These are phyloP conservation scores for Tetramorium parvispinum DNA, from an alignment of 1,140 invertebrate genomes.

Conservation along the genomic window DNA sequence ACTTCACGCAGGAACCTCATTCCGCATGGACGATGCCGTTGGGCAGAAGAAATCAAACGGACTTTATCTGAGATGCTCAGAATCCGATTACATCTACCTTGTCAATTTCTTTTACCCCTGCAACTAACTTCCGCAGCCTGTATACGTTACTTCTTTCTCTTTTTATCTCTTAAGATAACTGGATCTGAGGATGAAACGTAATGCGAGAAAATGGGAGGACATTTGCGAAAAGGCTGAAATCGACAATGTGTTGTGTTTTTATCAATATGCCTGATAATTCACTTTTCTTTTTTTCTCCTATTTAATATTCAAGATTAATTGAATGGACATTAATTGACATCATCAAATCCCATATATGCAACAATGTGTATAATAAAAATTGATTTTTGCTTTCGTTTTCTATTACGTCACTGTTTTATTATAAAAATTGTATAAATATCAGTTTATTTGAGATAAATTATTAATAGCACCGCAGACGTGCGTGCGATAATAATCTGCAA, in stretches of 20 bases:
- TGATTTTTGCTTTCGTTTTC: background rate
- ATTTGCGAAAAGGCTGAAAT: conserved; percentile 5
- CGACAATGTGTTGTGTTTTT: background rate
- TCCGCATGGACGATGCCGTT: conserved; percentile 20
- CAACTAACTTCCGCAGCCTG: background rate
- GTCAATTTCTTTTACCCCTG: conserved; percentile 11
- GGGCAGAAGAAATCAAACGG: conserved; percentile 62
- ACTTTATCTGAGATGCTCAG: conserved; percentile 53
- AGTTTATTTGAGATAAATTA: conserved; percentile 5
- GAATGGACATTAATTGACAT: background rate
- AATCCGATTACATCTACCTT: conserved; percentile 66
- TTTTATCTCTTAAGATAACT: conserved; percentile 47
- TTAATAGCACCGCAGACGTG: background rate
- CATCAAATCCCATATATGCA: background rate
- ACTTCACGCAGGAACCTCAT: background rate
- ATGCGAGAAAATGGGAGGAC: conserved; percentile 50
- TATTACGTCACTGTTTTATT: background rate
- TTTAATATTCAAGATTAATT: background rate
- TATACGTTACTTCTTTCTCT: background rate
- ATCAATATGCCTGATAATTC: background rate
- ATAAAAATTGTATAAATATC: background rate
- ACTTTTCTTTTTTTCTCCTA: background rate
- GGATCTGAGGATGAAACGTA: conserved; percentile 29
- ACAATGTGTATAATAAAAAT: background rate
- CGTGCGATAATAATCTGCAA: conserved; percentile 2